These are phyloP conservation scores for Nasua narica DNA, from an alignment of 2,797 vertebrate genomes.

Conservation along the genomic window DNA sequence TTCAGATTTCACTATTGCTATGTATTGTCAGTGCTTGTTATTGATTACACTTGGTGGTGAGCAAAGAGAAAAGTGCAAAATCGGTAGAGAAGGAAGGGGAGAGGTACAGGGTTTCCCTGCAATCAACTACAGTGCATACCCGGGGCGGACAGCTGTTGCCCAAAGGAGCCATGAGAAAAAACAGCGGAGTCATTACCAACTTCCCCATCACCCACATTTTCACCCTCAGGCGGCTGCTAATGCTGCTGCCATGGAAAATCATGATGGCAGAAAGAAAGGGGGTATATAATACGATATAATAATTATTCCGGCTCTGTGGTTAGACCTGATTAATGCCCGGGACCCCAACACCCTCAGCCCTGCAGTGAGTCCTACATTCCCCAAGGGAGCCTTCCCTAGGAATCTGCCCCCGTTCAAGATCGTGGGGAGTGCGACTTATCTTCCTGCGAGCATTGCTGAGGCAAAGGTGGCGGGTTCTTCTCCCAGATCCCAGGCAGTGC, in stretches of 20 bases:
- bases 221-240: conserved; percentile 76
- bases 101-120: conserved; percentile 83
- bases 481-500: conserved; percentile 58
- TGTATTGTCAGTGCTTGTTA: conserved; percentile 73
- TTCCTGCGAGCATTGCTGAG: conserved; percentile 75
- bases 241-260: conserved; percentile 79
- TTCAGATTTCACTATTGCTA: conserved; percentile 84
- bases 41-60: conserved; percentile 82
- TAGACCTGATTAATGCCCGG: conserved; percentile 48
- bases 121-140: conserved; percentile 81
- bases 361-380: conserved; percentile 69
- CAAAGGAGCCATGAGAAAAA: conserved; percentile 82
- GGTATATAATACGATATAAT: background rate
- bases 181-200: conserved; percentile 82
- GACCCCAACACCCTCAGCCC: conserved; percentile 52
- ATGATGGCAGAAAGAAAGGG: conserved; percentile 78
- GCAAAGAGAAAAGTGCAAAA: conserved; percentile 82
- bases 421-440: conserved; percentile 61
- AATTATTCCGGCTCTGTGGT: conserved; percentile 65
- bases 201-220: conserved; percentile 79
- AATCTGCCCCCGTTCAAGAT: conserved; percentile 18
- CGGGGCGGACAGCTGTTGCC: conserved; percentile 82
- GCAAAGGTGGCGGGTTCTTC: conserved; percentile 31
- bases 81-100: conserved; percentile 75
- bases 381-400: conserved; percentile 64